phyloP scores from a whole-genome alignment of 1,140 invertebrate species.

The Caenorhabditis elegans region WBcel235 BX284604.4:6762501-6763000 shows the following conservation, averaged over 20 bases:
- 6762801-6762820: not conserved
- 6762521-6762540: not conserved
- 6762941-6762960: not conserved
- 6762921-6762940: not conserved
- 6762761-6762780: not conserved
- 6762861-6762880: not conserved
- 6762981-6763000: not conserved
- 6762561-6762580: not conserved
- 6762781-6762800: slow-evolving; percentile 11
- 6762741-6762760: not conserved
- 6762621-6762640: not conserved
- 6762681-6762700: too few relatives aligned
- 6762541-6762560: not conserved
- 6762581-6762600: not conserved
- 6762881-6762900: not conserved
- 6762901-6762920: not conserved
- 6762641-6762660: not conserved
- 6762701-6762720: too few relatives aligned
- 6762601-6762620: not conserved
- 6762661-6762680: too few relatives aligned
- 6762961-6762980: not conserved
- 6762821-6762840: not conserved
- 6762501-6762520: not conserved
- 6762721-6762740: not conserved
- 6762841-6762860: not conserved